Base-by-base conservation (phyloP, 2,888 invertebrate species). In the Crocallis elinguaria region DNA sequence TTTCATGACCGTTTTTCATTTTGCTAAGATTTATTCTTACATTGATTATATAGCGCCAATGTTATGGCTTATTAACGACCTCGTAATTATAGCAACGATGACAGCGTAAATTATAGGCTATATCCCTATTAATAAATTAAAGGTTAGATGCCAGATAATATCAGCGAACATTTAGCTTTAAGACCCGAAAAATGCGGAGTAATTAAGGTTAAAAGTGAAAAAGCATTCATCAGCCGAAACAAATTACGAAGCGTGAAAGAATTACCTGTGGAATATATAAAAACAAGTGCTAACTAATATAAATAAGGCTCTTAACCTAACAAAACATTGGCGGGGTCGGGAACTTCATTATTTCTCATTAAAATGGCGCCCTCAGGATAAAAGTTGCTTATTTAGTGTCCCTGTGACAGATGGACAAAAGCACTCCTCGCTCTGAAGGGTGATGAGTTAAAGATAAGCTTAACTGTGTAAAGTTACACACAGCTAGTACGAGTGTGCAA, bases 311-410 rank as follows among this genome's bases (percentile, higher is more conserved):
- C 83, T 86, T 82, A 83, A 77, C 84, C 81, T 85, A 84, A 84
- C 82, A 85, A 86, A 88, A 86, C 82, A 84, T 75, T 66, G 68
- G 73, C 73, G 73, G 74, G 84, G 84, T 75, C 75, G 79, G 76
- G 64, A 75, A 84, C 84, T 85, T 88, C 88, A 90, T 91, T 88
- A 87, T 71, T 89, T 83, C 81, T 88, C 85, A 88, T 91, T 90
- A 88, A 84, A 87, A 84, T 75, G 79, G 77, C 82, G 71, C 82
- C 82, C 77, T 73, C 75, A 75, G 82, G 79, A 83, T 83, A 79
- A 82, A 85, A 86, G 82, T 86, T 86, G 81, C 81, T 88, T 87
- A 83, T 87, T 84, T 83, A 84, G 86, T 81, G 75, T 63, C 73
- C 71, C 68, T 68, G 82, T 86, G 87, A 88, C 87, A 84, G 82